Percentiles rank a stretch among this genome's conserved stretches.
Conservation (phyloP, 1,140 invertebrate genomes). For the Battus philenor region DNA sequence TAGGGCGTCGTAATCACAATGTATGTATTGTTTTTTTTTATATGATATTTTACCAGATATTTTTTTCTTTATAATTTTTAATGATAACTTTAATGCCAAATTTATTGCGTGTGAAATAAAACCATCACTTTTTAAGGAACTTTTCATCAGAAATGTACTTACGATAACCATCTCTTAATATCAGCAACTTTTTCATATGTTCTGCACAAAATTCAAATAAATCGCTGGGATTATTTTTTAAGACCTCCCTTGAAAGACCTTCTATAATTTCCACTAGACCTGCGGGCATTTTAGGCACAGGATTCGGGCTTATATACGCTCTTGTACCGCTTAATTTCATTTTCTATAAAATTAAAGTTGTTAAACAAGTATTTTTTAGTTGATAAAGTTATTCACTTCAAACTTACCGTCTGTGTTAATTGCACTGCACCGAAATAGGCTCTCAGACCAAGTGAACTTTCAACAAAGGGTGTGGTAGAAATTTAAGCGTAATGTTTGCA, state of each 20-base stretch:
- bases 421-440: background rate
- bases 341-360: conserved; percentile 22
- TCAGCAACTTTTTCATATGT: conserved; percentile 66
- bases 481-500: conserved; percentile 6
- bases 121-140: too few species aligned
- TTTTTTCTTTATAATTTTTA: too few species aligned
- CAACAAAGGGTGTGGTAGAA: conserved; percentile 11
- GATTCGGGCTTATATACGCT: conserved; percentile 31
- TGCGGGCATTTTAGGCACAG: conserved; percentile 69
- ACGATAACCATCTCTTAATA: conserved; percentile 41
- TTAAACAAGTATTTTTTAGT: background rate
- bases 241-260: conserved; percentile 72
- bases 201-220: conserved; percentile 69
- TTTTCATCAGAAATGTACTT: too few species aligned
- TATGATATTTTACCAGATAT: too few species aligned
- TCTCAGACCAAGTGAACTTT: background rate
- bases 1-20: too few species aligned
- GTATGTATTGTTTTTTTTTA: too few species aligned
- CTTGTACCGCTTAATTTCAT: conserved; percentile 34
- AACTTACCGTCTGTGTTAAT: conserved; percentile 6
- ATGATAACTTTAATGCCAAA: too few species aligned
- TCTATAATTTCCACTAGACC: conserved; percentile 74
- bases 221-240: conserved; percentile 69
- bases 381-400: background rate
- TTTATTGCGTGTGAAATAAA: too few species aligned